Base-by-base conservation (phyloP, 92 coral and sea anemone species). In the Zoanthus sociatus region DNA sequence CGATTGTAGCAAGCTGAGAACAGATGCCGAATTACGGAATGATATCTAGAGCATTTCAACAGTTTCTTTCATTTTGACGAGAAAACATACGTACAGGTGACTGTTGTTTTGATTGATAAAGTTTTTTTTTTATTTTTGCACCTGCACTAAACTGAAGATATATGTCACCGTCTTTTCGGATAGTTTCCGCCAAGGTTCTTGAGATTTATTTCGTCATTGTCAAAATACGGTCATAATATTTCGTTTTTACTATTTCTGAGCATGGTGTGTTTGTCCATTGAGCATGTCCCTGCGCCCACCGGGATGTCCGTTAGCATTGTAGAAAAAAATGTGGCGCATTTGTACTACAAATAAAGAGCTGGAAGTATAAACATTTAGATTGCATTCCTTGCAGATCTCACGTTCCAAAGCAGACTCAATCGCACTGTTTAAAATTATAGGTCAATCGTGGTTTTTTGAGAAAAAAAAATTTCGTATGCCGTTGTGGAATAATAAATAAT, bases 11-110 rank as follows among this genome's bases (percentile, higher is more conserved):
- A 64, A 63, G 69, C 30, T 17, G 9, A 4, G 83, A 78, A 60
- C 84, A 78, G 72, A 60, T 78, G 48, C 17, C 72, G 32, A 20
- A n/a, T 71, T 58, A n/a, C 56, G 60, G 18, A 56, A 64, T 60
- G 45, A 50, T 50, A 5, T 9, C 53, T 5, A 50, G 55, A 7
- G 1, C 55, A 7, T 50, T 11, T 11, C 9, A 7, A 50, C 55
- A 11, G 5, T 7, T 7, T 11, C 10, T 47, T 50, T 77, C 13
- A 18, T 16, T 68, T 26, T 13, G 30, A 16, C 33, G 18, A 42
- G 45, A 66, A 78, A 78, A 15, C 6, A 9, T 78, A 31, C 68
- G 42, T 13, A 30, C 51, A 0, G 58, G 6, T 53, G 58, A 53
- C 58, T 14, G 66, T 58, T 58, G 66, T 58, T 58, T 11, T 58